Conservation (phyloP, 2,113 vertebrate species). For the Tinamus guttatus region DNA sequence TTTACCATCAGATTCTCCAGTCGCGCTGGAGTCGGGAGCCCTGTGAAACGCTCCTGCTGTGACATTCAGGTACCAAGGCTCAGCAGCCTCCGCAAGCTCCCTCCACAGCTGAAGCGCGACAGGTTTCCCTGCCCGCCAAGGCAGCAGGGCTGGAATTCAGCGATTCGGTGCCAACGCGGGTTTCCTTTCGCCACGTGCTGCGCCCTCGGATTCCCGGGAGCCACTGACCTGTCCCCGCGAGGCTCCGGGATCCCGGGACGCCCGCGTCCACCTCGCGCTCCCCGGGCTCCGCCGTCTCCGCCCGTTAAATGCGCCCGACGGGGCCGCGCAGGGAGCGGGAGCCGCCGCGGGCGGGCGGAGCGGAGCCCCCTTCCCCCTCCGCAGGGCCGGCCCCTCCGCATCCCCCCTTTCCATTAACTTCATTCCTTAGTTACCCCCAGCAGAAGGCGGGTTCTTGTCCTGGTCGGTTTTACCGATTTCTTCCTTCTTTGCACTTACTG, state of each 20-base stretch:
- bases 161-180: accelerated
- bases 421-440: neutral
- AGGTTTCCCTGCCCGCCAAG: neutral
- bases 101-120: accelerated
- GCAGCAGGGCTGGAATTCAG: accelerated
- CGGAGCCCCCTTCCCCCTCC: neutral
- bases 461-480: neutral
- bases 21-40: accelerated
- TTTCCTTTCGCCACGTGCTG: accelerated
- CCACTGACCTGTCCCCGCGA: neutral
- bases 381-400: too few species aligned
- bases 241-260: accelerated
- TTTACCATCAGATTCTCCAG: neutral
- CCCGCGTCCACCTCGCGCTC: neutral
- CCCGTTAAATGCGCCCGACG: neutral
- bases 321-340: slow-evolving; percentile 8
- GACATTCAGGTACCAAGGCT: neutral
- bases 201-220: accelerated
- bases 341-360: neutral
- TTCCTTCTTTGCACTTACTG: neutral
- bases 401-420: too few species aligned
- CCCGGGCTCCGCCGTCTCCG: neutral
- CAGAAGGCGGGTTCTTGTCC: neutral
- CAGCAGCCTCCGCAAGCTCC: neutral
- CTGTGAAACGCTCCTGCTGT: accelerated